Conservation (phyloP, 1,140 invertebrate species). For the Macrosteles quadrilineatus region DNA sequence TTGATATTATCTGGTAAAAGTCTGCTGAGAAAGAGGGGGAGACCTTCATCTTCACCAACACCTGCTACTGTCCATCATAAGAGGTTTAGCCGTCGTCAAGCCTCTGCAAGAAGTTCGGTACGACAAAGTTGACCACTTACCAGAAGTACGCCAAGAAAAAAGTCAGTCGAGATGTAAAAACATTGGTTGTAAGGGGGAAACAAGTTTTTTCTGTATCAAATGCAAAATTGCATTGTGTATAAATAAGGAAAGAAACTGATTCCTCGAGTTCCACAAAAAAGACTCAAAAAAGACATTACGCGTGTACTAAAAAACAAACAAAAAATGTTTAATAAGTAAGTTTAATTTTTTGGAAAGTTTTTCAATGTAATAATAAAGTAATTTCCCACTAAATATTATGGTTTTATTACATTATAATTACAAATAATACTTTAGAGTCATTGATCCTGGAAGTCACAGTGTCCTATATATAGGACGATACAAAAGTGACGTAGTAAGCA, state of each 20-base stretch:
- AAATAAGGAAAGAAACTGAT: slow-evolving; percentile 29
- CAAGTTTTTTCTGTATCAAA: slow-evolving; percentile 26
- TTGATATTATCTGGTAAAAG: slow-evolving; percentile 23
- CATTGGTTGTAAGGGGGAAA: slow-evolving; percentile 29
- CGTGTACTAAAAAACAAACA: not conserved
- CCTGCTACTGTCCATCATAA: too few relatives aligned
- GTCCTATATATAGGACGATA: slow-evolving; percentile 14
- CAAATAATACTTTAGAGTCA: not conserved
- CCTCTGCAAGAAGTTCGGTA: slow-evolving; percentile 23
- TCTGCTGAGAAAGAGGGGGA: slow-evolving; percentile 24
- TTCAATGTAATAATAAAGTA: not conserved
- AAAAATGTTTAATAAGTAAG: not conserved
- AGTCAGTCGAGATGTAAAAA: slow-evolving; percentile 18
- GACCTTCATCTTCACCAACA: too few relatives aligned
- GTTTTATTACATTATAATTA: not conserved
- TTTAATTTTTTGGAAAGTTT: not conserved
- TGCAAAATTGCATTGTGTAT: slow-evolving; percentile 30
- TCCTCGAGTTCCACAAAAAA: slow-evolving; percentile 31
- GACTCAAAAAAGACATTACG: not conserved
- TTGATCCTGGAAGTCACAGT: not conserved
- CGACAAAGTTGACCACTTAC: slow-evolving; percentile 29
- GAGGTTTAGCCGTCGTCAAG: too few relatives aligned
- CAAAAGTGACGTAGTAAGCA: too few relatives aligned
- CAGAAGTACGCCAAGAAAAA: slow-evolving; percentile 21
- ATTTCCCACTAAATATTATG: not conserved